Conservation (phyloP, 2,888 invertebrate species). For the Odontocolon sp. region DNA sequence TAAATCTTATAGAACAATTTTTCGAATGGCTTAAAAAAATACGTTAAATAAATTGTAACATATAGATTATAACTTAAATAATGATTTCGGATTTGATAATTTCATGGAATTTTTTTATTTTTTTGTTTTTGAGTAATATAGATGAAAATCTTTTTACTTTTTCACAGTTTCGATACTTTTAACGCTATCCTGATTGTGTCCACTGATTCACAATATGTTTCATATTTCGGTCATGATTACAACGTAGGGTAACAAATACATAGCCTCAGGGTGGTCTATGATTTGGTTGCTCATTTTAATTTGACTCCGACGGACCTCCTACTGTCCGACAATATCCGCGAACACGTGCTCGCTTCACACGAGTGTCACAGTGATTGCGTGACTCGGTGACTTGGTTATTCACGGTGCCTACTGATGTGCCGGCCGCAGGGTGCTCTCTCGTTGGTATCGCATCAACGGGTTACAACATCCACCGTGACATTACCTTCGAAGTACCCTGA, state of each 20-base stretch:
- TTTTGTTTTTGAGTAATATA: too few species aligned
- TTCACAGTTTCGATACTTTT: too few species aligned
- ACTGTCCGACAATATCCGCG: slow-evolving; percentile 65
- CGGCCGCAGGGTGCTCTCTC: slow-evolving; percentile 24
- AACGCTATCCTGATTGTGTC: too few species aligned
- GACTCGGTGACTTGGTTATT: slow-evolving; percentile 67
- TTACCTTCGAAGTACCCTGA: not conserved
- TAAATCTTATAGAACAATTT: too few species aligned
- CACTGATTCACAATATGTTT: too few species aligned
- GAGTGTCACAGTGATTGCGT: slow-evolving; percentile 77
- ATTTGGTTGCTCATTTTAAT: slow-evolving; percentile 72
- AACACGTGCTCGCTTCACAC: slow-evolving; percentile 77
- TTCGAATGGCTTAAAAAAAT: too few species aligned
- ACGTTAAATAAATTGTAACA: too few species aligned
- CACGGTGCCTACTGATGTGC: slow-evolving; percentile 55
- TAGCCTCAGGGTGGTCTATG: slow-evolving; percentile 32
- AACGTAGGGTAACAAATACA: slow-evolving; percentile 1
- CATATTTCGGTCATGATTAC: too few species aligned
- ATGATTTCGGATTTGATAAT: too few species aligned
- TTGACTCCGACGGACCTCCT: slow-evolving; percentile 64
- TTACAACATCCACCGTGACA: not conserved
- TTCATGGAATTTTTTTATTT: too few species aligned
- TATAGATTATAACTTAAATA: too few species aligned
- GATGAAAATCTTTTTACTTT: too few species aligned
- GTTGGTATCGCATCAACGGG: not conserved